Base-by-base conservation (phyloP, 2,113 vertebrate genomes). In the Elaphurus davidianus region DNA sequence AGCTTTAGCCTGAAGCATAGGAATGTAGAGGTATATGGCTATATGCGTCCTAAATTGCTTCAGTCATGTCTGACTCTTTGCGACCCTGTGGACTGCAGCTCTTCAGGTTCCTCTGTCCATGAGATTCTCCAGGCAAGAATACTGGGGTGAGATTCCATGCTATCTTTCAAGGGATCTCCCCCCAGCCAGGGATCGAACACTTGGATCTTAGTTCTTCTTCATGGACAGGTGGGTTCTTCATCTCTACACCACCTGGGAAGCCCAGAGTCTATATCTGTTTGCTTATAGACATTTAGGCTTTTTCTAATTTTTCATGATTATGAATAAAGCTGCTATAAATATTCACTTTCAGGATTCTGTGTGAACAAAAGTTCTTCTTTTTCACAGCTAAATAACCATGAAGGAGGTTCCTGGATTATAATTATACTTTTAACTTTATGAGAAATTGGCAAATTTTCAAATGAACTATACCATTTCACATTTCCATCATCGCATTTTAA, bases 11-110 rank as follows among this genome's bases (percentile, higher is more conserved):
- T 55, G 67, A 71, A 6, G 45, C 23, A 45, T 16, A 4, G 28
- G 76, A 16, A 5, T 6, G 12, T 9, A 52, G 12, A 54, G 0
- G 4, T 54, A 0, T 76, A 23, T 64, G 14, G 4, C 4, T 71
- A 23, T 71, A 19, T 71, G n/a, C 0, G 0, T 36, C 64, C 19
- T 36, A 36, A 71, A 11, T n/a, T 36, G n/a, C n/a, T 71, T 71
- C 19, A 71, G 19, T 71, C 64, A 71, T 71, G n/a, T 71, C n/a
- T 36, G 64, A 23, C 10, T 36, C 19, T 71, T 36, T 71, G n/a
- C n/a, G 3, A 43, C 21, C 36, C 11, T 14, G 21, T 74, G 21
- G 36, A 74, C 36, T 74, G 71, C 6, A 43, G 36, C 36, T 25
- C 71, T 74, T 43, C 36, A 40, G 36, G 21, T 13, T 74, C 11